Evolutionary conservation across 30 jellyfish, hydroid and myxozoan species (phyloP), one percentile per base, ranked within the genome.

Genomic region (Aurelia sp.): DNA sequence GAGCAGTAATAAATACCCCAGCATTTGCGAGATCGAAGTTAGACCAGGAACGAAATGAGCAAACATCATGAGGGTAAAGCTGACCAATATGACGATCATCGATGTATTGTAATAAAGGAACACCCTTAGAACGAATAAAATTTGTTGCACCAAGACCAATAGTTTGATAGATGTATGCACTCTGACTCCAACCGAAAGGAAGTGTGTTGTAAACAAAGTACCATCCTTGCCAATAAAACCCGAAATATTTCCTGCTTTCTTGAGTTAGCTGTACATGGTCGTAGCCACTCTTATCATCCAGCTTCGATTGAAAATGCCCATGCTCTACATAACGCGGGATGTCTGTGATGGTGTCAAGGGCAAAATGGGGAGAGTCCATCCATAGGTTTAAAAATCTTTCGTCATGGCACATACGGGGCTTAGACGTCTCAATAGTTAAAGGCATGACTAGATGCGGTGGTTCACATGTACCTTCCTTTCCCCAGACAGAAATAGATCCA

Each of bases 391-490:
- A 33, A 35, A 21, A 40, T 5, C 81, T 12, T 19, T 70, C 81
- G 17, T 70, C 33, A 33, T 41, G 81, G 38, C 81, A 70, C 81
- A 70, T 70, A 16, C 63, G 81, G 67, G 81, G 81, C 15, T 70
- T 33, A 33, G 64, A 13, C 27, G 81, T 67, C 63, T 70, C 81
- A 33, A 70, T 41, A 58, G 81, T 70, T 2, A 70, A 9, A 4
- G 62, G 81, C 81, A 70, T 41, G 18, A 70, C 62, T 4, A 70
- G 63, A 16, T 70, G 8, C 11, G 63, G 81, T 4, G 81, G 81
- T 70, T 69, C 59, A 69, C 81, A 69, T 16, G 18, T 5, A 35
- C 81, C 81, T 69, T 38, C 40, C 40, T 69, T 38, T 27, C 81
- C 62, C 61, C 81, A 69, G 62, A 69, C 4, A 24, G 81, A 69